Base-by-base conservation (phyloP, 1,140 invertebrate genomes). In the Penaeus indicus region DNA sequence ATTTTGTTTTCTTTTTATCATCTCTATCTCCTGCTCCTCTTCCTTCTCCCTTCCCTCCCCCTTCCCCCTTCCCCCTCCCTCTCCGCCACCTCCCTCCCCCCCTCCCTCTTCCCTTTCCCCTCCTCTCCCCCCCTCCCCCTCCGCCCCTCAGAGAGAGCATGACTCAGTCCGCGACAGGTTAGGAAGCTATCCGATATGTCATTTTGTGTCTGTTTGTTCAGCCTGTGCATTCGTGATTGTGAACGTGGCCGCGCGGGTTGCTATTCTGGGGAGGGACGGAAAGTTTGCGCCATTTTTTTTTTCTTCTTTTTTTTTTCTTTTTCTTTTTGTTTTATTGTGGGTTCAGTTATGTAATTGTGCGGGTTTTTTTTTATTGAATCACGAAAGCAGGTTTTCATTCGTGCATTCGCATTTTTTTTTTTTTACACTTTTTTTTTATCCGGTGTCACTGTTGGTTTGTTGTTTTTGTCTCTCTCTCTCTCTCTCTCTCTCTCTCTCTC, bases 161-260 rank as follows among this genome's bases (percentile, higher is more conserved):
- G 32, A 38, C 47, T 79, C 47, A 42, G 47, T 38, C 77, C 19
- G 32, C 22, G 32, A 38, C 32, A 79, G 69, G 69, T 27, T 27
- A 27, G n/a, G 69, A 79, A 47, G 77, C 32, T 79, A 38, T 79
- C 32, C 47, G 47, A 38, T 38, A n/a, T 42, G 32, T 32, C 47
- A 38, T 79, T 32, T 79, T 79, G 27, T 38, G 32, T 79, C 25
- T 79, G n/a, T 38, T 79, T n/a, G 47, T 38, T 38, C 21, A 79
- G 32, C 47, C 25, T 79, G 22, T 79, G 22, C 47, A 27, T 32
- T 79, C 47, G 32, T 79, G 22, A 27, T 32, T 79, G 22, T 79
- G 27, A 21, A 79, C 38, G 47, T 38, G 22, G 27, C 19, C 69
- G n/a, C 69, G 32, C 69, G n/a, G 11, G 69, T 72, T 19, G 69